These are phyloP conservation scores for Drosophila micromelanica DNA, from an alignment of 1,140 invertebrate species.

Conservation along the genomic window DNA sequence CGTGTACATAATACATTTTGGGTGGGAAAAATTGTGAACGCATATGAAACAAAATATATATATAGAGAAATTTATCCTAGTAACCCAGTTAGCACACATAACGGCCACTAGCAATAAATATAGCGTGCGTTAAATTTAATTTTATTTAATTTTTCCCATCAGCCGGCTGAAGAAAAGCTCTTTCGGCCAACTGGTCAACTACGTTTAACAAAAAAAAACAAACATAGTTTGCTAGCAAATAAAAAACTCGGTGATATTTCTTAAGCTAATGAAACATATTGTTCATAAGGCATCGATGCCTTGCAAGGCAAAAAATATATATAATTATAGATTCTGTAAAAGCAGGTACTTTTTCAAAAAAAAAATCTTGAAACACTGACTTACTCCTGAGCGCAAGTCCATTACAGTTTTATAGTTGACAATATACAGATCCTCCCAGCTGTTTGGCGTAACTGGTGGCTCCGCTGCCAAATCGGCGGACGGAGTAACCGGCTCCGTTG, in stretches of 20 bases:
- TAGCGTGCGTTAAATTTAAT: constrained; percentile 60
- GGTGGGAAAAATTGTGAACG: constrained; percentile 70
- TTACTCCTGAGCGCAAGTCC: constrained; percentile 86
- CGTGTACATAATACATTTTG: constrained; percentile 59
- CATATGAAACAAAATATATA: constrained; percentile 76
- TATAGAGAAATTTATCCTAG: constrained; percentile 38
- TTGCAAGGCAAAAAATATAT: too few species aligned
- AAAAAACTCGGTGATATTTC: too few species aligned
- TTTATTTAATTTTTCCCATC: constrained; percentile 14
- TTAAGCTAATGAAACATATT: too few species aligned
- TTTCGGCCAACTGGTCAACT: too few species aligned
- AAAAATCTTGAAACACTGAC: constrained; percentile 2
- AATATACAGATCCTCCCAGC: constrained; percentile 86
- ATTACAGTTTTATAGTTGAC: constrained; percentile 85
- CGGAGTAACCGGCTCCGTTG: constrained; percentile 6
- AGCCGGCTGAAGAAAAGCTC: too few species aligned
- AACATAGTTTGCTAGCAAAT: too few species aligned
- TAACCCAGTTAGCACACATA: constrained; percentile 66
- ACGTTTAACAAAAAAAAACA: too few species aligned
- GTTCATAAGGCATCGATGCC: too few species aligned
- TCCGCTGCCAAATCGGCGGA: constrained; percentile 16
- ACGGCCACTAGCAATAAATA: constrained; percentile 4
- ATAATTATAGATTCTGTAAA: too few species aligned
- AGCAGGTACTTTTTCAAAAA: too few species aligned
- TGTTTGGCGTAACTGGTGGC: constrained; percentile 57